Conservation (phyloP, 2,113 vertebrate species). For the Agapornis roseicollis region DNA sequence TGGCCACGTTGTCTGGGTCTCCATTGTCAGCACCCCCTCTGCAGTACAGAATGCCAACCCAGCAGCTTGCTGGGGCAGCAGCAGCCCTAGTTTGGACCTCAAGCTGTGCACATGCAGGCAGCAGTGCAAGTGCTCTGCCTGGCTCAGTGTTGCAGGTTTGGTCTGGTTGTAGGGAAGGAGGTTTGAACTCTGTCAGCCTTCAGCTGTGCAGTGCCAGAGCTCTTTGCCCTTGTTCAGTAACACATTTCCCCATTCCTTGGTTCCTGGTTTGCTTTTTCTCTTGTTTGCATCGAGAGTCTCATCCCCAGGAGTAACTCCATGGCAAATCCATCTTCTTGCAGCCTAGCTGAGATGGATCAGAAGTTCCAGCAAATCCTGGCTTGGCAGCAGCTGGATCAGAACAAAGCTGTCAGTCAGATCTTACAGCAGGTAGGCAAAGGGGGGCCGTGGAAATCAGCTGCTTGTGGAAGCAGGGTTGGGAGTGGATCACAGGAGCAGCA, state of each 20-base stretch:
- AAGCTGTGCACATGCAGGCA: background rate
- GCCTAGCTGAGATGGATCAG: slow-evolving; percentile 86
- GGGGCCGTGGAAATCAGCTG: background rate
- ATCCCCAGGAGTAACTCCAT: background rate
- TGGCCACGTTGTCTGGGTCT: background rate
- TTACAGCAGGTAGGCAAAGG: slow-evolving; percentile 85
- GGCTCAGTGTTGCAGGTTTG: background rate
- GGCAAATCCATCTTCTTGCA: slow-evolving; percentile 58
- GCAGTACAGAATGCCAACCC: background rate
- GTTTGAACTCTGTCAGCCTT: background rate
- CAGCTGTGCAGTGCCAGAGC: background rate
- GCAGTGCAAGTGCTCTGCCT: background rate
- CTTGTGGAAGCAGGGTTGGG: fast-evolving
- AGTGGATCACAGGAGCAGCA: background rate
- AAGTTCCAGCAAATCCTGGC: slow-evolving; percentile 89
- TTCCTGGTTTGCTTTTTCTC: background rate
- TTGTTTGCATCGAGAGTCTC: background rate
- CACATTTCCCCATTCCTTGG: background rate
- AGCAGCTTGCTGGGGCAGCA: background rate
- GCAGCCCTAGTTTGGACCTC: background rate
- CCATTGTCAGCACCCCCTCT: background rate
- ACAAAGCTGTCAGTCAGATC: slow-evolving; percentile 89
- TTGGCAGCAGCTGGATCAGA: slow-evolving; percentile 92
- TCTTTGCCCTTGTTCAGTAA: background rate
- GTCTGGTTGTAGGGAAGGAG: background rate